A percentile compares a stretch with the other conserved stretches of the same genome.
These are phyloP conservation scores for Orientallactaga bullata DNA, from an alignment of 2,113 vertebrate genomes.

Conservation along the genomic window DNA sequence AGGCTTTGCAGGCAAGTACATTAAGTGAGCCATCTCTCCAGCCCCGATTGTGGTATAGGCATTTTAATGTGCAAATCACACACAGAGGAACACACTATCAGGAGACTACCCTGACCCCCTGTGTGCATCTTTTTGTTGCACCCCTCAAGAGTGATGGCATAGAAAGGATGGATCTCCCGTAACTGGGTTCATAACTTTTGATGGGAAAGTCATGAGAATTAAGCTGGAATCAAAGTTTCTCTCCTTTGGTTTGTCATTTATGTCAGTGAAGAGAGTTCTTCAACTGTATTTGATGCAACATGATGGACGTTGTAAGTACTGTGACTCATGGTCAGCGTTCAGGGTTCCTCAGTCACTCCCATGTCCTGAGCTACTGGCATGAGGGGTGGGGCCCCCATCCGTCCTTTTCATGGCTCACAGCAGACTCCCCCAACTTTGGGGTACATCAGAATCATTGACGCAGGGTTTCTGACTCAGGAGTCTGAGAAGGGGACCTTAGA, in stretches of 20 bases:
- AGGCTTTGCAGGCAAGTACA: too few species aligned
- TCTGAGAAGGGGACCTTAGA: conserved; percentile 4
- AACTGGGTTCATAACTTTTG: conserved; percentile 80
- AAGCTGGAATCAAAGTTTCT: conserved; percentile 62
- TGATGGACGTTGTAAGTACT: conserved; percentile 45
- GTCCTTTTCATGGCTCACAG: neutral
- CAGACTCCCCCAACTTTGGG: neutral
- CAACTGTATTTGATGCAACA: conserved; percentile 53
- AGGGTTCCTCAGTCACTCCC: neutral
- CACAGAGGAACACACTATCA: neutral
- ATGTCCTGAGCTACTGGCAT: neutral
- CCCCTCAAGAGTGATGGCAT: conserved; percentile 71
- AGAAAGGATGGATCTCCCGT: conserved; percentile 77
- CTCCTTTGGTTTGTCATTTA: conserved; percentile 66
- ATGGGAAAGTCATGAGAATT: conserved; percentile 59
- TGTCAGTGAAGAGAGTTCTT: conserved; percentile 72
- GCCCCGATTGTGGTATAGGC: too few species aligned
- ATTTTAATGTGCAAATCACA: conserved; percentile 49
- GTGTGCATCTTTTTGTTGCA: conserved; percentile 65
- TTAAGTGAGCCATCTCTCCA: too few species aligned
- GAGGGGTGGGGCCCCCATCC: neutral
- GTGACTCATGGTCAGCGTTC: conserved; percentile 41
- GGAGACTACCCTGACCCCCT: conserved; percentile 60
- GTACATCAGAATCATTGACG: neutral
- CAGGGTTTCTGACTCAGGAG: neutral